A percentile compares a stretch with the other conserved stretches of the same genome.
These are phyloP conservation scores for Ischnura elegans DNA, from an alignment of 2,888 invertebrate species.

Conservation along the genomic window DNA sequence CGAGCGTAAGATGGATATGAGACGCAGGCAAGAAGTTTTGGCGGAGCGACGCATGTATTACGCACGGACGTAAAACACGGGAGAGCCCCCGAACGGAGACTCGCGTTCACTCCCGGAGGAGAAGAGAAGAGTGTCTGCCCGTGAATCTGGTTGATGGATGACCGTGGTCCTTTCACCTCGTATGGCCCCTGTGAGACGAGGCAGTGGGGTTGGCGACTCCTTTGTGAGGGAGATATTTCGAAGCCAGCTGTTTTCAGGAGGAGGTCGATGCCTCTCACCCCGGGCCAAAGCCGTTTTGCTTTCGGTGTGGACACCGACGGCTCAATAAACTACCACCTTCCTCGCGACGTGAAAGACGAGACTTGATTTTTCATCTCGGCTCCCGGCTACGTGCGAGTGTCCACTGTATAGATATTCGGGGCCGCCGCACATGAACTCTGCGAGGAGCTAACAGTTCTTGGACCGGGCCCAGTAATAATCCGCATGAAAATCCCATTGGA, in stretches of 20 bases:
- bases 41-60: too few relatives aligned
- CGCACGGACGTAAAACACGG: neutral
- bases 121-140: neutral
- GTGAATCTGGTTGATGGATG: neutral
- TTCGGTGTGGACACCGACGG: neutral
- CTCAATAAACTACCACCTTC: conserved; percentile 18
- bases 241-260: neutral
- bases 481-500: neutral
- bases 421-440: neutral
- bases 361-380: neutral
- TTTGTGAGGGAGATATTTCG: neutral
- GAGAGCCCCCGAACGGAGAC: neutral
- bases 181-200: neutral
- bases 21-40: too few relatives aligned
- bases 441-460: neutral
- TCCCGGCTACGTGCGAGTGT: neutral
- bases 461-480: neutral
- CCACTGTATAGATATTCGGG: neutral
- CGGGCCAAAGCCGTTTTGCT: neutral
- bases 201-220: neutral
- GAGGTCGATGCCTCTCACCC: neutral
- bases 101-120: neutral
- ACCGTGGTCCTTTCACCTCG: neutral
- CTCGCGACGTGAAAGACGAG: neutral
- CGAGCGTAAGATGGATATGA: too few relatives aligned